A percentile compares a stretch with the other conserved stretches of the same genome.
Conservation (phyloP, 2,797 vertebrate species). For the Cossypha niveicapilla region DNA sequence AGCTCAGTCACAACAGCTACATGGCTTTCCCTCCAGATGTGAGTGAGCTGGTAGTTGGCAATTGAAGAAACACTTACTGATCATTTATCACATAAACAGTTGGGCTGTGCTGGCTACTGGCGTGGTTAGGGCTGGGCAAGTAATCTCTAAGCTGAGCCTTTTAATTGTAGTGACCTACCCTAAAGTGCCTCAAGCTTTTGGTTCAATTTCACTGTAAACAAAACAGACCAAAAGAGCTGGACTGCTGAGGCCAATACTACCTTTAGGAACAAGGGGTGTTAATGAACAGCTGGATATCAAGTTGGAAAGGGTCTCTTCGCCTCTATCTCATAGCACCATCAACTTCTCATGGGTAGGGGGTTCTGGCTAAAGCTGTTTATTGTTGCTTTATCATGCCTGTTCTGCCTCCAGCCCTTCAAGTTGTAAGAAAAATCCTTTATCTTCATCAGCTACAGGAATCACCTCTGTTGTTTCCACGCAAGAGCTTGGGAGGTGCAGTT, state of each 20-base stretch:
- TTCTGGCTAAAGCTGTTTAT: not conserved
- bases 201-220: not conserved
- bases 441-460: not conserved
- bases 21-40: not conserved
- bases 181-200: not conserved
- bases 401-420: not conserved
- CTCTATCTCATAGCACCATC: constrained; percentile 13
- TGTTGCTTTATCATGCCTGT: not conserved
- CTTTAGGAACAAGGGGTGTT: not conserved
- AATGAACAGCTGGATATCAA: not conserved
- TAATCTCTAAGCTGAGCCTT: not conserved
- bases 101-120: not conserved
- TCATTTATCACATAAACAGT: not conserved
- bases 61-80: not conserved
- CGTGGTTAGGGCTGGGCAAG: not conserved
- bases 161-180: not conserved
- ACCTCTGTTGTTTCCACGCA: not conserved
- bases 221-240: not conserved
- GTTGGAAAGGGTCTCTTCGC: not conserved
- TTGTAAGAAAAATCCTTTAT: not conserved
- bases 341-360: not conserved
- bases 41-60: not conserved
- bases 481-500: not conserved
- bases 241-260: not conserved
- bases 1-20: not conserved